These are phyloP conservation scores for Gnathonemus longibarbis DNA, from an alignment of 2,113 vertebrate species.

Conservation along the genomic window DNA sequence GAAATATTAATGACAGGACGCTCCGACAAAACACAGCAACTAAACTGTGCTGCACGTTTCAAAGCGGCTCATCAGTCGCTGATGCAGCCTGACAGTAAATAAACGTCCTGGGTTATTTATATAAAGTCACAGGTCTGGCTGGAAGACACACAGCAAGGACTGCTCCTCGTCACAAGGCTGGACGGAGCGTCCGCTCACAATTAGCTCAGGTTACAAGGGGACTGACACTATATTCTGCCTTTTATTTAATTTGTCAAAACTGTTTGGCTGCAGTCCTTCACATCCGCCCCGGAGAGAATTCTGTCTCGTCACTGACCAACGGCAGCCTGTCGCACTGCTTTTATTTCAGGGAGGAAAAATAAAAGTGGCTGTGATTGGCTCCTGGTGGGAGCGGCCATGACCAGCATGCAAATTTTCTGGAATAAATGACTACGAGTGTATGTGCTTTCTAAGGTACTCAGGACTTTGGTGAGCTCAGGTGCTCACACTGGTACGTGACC, in stretches of 20 bases:
- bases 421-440: neutral
- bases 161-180: constrained; percentile 23
- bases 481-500: neutral
- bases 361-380: neutral
- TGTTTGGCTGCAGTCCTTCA: neutral
- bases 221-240: constrained; percentile 28
- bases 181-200: constrained; percentile 16
- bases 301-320: neutral
- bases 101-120: constrained; percentile 41
- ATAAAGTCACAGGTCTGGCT: constrained; percentile 30
- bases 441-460: neutral
- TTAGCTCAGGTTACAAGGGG: constrained; percentile 17
- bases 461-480: neutral
- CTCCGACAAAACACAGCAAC: neutral
- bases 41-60: neutral
- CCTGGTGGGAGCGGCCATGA: neutral
- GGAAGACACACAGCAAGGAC: constrained; percentile 15
- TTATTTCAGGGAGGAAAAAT: constrained; percentile 12
- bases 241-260: constrained; percentile 27
- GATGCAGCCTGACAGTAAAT: constrained; percentile 42
- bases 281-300: neutral
- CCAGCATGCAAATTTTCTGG: neutral
- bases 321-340: neutral
- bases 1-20: neutral
- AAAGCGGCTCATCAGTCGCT: constrained; percentile 35